Conservation (phyloP, 2,797 vertebrate genomes). For the Anableps anableps region DNA sequence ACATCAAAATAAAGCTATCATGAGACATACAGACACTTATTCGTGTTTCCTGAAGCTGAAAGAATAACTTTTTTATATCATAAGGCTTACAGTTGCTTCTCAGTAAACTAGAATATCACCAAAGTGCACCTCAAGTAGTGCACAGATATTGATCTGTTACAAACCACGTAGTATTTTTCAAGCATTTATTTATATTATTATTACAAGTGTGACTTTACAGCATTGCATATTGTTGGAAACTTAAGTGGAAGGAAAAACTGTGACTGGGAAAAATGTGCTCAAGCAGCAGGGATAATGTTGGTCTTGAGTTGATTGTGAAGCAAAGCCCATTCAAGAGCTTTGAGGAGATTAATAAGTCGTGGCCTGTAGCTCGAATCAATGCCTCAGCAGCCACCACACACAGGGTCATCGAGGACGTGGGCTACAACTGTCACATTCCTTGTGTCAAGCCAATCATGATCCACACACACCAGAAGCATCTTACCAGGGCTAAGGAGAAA, state of each 20-base stretch:
- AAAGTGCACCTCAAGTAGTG: neutral
- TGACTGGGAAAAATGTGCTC: neutral
- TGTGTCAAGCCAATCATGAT: too few relatives aligned
- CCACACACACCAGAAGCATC: neutral
- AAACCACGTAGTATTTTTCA: neutral
- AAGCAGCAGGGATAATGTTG: neutral
- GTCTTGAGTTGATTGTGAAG: neutral
- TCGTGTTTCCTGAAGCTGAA: neutral
- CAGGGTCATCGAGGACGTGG: too few relatives aligned
- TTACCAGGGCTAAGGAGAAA: neutral
- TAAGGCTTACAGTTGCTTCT: neutral
- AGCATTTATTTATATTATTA: neutral
- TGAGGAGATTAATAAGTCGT: neutral
- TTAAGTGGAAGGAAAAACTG: neutral
- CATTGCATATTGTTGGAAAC: neutral
- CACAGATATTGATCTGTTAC: neutral
- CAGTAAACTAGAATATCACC: neutral
- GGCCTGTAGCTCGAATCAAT: neutral
- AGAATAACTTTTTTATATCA: neutral
- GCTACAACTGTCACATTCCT: too few relatives aligned
- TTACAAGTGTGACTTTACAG: neutral
- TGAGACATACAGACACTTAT: neutral
- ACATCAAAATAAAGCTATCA: neutral
- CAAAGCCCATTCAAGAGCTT: neutral
- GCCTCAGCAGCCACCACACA: neutral